These are phyloP conservation scores for Characodon lateralis DNA, from an alignment of 2,797 vertebrate genomes.

Conservation along the genomic window DNA sequence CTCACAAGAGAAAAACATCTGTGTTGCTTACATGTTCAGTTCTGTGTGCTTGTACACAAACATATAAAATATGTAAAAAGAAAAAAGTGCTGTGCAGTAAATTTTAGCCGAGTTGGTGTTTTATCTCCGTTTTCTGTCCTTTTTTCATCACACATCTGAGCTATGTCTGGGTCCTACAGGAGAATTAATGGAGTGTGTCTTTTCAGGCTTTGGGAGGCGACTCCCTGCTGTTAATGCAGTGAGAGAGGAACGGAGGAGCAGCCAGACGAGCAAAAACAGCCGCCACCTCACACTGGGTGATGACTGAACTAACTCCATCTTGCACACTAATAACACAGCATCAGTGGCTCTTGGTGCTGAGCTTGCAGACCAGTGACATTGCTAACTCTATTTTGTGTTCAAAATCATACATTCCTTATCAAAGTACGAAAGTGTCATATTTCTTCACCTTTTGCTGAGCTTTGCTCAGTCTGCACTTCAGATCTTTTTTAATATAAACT, in stretches of 20 bases:
- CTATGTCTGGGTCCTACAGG: conserved; percentile 52
- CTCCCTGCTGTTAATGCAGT: conserved; percentile 68
- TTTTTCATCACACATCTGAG: conserved; percentile 42
- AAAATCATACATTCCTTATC: conserved; percentile 48
- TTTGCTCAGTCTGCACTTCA: conserved; percentile 12
- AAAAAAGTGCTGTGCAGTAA: not conserved
- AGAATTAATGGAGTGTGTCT: conserved; percentile 75
- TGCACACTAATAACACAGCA: conserved; percentile 66
- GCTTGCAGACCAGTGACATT: conserved; percentile 40
- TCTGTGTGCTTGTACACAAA: not conserved
- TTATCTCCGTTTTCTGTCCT: conserved; percentile 11
- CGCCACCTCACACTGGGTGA: conserved; percentile 65
- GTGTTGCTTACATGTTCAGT: not conserved
- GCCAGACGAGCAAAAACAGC: conserved; percentile 55
- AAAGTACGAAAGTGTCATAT: conserved; percentile 33
- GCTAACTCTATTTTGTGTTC: conserved; percentile 55
- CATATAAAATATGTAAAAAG: not conserved
- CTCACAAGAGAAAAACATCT: not conserved
- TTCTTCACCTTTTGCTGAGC: conserved; percentile 9
- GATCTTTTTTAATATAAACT: not conserved
- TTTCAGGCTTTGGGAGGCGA: conserved; percentile 61
- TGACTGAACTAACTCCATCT: conserved; percentile 63
- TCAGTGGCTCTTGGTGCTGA: conserved; percentile 43
- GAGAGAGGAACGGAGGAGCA: conserved; percentile 56
- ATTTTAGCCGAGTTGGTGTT: conserved; percentile 27